phyloP scores from a whole-genome alignment of 1,140 invertebrate genomes.

The Chironomus striatipennis region DNA sequence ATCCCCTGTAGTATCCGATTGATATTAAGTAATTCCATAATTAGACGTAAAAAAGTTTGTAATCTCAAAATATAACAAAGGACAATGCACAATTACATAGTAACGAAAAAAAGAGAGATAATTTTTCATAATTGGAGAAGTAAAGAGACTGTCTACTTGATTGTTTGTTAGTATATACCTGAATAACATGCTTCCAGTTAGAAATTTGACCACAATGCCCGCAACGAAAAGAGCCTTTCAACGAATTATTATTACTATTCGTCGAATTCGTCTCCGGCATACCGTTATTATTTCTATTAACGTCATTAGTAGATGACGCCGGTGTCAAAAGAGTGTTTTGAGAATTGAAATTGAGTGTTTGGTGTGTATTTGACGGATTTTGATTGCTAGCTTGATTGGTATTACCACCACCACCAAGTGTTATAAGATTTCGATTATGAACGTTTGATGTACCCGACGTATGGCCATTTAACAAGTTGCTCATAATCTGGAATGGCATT shows the following conservation, averaged over 20 bases:
- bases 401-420: slow-evolving; percentile 20
- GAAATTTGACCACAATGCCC: slow-evolving; percentile 65
- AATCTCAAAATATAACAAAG: too few relatives aligned
- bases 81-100: not conserved
- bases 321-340: not conserved
- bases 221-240: slow-evolving; percentile 49
- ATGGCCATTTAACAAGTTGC: slow-evolving; percentile 5
- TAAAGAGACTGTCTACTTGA: not conserved
- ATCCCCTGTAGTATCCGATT: too few relatives aligned
- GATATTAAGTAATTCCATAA: too few relatives aligned
- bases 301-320: not conserved
- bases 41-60: too few relatives aligned
- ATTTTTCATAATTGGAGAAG: not conserved
- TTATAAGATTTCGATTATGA: slow-evolving; percentile 23
- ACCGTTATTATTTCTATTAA: slow-evolving; percentile 18
- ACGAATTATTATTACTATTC: slow-evolving; percentile 16
- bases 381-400: slow-evolving; percentile 11
- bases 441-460: slow-evolving; percentile 18
- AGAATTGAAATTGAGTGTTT: slow-evolving; percentile 20
- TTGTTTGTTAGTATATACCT: slow-evolving; percentile 46
- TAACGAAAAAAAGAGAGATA: not conserved
- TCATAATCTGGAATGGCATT: slow-evolving; percentile 17
- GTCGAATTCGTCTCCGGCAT: slow-evolving; percentile 20
- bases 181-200: slow-evolving; percentile 73
- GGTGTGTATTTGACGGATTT: slow-evolving; percentile 11